Conservation (phyloP, 2,113 vertebrate species). For the Sapayoa aenigma region DNA sequence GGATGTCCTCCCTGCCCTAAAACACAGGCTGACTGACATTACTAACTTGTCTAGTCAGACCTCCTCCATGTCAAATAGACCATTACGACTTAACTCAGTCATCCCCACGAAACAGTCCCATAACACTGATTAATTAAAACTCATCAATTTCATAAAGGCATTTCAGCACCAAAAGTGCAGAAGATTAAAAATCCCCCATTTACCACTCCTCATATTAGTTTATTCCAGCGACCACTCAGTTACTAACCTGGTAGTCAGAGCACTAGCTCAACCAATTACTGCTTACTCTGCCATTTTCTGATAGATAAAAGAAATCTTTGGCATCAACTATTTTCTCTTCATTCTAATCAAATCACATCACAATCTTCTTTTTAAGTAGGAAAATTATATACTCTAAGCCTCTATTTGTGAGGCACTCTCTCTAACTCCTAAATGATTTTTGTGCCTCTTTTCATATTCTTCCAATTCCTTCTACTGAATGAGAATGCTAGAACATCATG, state of each 20-base stretch:
- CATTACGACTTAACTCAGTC: neutral
- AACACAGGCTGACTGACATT: neutral
- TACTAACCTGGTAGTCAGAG: neutral
- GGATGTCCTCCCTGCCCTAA: neutral
- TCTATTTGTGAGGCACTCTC: neutral
- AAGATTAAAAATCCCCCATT: neutral
- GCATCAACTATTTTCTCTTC: neutral
- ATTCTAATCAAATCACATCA: neutral
- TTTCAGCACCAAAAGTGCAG: neutral
- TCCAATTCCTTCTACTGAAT: neutral
- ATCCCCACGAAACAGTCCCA: accelerated
- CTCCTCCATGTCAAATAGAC: neutral
- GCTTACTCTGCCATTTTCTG: neutral
- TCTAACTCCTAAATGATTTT: neutral
- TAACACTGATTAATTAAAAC: neutral
- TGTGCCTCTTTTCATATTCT: neutral
- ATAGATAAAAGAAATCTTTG: neutral
- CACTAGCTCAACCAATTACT: neutral
- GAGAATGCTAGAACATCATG: neutral
- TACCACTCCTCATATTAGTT: neutral
- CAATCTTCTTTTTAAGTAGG: neutral
- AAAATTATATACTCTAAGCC: neutral
- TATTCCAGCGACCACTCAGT: neutral
- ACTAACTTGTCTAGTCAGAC: neutral
- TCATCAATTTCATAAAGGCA: neutral